Evolutionary conservation across 1,140 invertebrate species (phyloP).

Genomic region (Harlomillsia oculata): DNA sequence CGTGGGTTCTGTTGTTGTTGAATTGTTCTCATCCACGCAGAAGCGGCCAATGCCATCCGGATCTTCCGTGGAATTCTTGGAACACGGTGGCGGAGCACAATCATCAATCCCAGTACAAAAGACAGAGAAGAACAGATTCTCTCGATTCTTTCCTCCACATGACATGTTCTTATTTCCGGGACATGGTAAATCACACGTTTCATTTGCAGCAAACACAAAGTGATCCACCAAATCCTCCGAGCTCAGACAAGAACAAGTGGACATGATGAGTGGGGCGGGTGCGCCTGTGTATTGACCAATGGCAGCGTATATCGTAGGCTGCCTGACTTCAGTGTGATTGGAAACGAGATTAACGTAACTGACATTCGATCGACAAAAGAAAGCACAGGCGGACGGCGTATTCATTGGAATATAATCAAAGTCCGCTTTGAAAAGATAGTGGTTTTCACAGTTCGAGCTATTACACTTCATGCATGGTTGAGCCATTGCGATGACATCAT

Average conservation of each 20-base stretch:
- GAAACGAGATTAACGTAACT: neutral
- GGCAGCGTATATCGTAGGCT: neutral
- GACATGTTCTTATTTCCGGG: neutral
- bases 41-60: no score
- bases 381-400: neutral
- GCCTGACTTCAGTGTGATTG: neutral
- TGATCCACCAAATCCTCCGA: neutral
- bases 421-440: neutral
- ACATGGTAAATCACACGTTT: neutral
- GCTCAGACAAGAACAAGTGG: neutral
- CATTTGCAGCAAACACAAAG: neutral
- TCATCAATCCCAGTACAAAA: neutral
- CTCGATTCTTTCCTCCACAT: neutral
- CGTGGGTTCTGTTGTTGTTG: no score
- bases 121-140: neutral
- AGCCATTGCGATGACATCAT: neutral
- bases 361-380: neutral
- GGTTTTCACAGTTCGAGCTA: neutral
- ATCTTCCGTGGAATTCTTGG: no score
- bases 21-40: no score
- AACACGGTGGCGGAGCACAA: neutral
- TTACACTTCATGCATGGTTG: neutral
- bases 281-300: neutral
- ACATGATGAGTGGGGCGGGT: neutral
- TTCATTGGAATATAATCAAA: constrained; percentile 17